phyloP scores from a whole-genome alignment of 2,888 invertebrate genomes.

The Anthoptus insignis region DNA sequence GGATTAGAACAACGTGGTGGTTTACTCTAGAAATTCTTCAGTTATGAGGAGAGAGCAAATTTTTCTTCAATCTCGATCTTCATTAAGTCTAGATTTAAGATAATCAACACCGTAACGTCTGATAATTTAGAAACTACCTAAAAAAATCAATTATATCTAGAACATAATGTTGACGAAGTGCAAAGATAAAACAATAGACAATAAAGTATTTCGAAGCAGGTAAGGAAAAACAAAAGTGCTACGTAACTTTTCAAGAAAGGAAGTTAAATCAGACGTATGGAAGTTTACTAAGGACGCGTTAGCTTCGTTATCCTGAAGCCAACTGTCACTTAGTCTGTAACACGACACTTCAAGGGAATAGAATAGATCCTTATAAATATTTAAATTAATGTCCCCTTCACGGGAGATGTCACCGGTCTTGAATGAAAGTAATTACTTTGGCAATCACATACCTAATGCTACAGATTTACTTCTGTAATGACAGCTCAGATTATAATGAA shows the following conservation, averaged over 20 bases:
- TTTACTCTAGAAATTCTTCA: no score
- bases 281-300: not conserved
- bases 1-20: no score
- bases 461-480: not conserved
- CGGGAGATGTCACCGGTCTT: not conserved
- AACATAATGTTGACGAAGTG: not conserved
- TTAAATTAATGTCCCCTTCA: not conserved
- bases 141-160: no score
- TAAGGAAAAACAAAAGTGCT: not conserved
- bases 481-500: not conserved
- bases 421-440: not conserved
- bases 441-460: slow-evolving; percentile 1
- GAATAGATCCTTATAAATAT: slow-evolving; percentile 5
- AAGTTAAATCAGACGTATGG: not conserved
- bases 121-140: no score
- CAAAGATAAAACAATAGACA: not conserved
- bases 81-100: no score
- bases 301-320: not conserved
- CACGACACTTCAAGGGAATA: not conserved
- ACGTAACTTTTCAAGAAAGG: not conserved
- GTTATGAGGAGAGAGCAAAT: no score
- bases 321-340: not conserved
- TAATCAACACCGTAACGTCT: no score
- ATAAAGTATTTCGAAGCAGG: not conserved
- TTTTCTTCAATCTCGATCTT: no score